Evolutionary conservation across 1,140 invertebrate species (phyloP), one percentile per base, ranked within the genome.

Genomic region (Aleiodes sp.): DNA sequence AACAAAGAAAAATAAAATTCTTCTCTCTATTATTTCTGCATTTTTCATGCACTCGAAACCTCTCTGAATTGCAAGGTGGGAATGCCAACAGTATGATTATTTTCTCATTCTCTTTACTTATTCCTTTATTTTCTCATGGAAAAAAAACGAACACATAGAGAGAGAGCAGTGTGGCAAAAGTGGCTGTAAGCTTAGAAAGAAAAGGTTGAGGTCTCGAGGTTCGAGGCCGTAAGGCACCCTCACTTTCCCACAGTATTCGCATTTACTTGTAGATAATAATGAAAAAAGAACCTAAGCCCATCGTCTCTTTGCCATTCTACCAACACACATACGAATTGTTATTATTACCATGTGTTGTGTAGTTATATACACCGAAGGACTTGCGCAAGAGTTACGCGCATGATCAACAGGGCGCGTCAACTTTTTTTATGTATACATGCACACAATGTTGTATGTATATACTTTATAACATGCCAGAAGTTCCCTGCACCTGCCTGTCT

Each of bases 161-260:
- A 4, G 46, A 69, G 64, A 71, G 59, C n/a, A n/a, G n/a, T n/a
- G n/a, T n/a, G n/a, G n/a, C n/a, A n/a, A n/a, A n/a, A n/a, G n/a
- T n/a, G n/a, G n/a, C n/a, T n/a, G n/a, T n/a, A n/a, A n/a, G n/a
- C n/a, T n/a, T n/a, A n/a, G n/a, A n/a, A n/a, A n/a, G 73, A 76
- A 76, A 79, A 78, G 78, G 79, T 78, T 78, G 75, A 79, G 79
- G 79, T 78, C 78, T 76, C 73, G 4, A 26, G 75, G 78, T 79
- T 79, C 76, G 79, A 81, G 79, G 77, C 76, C 78, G 70, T 24
- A 28, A 43, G n/a, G 71, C 73, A 76, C 76, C 74, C 77, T 78
- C 77, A 76, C 77, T 80, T 80, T 81, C 77, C 73, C 77, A 78
- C 78, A 81, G 76, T 39, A 70, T 31, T 59, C 46, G 24, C 10